These are phyloP conservation scores for Hypotaenidia philippensis DNA, from an alignment of 2,797 vertebrate genomes.

Conservation along the genomic window DNA sequence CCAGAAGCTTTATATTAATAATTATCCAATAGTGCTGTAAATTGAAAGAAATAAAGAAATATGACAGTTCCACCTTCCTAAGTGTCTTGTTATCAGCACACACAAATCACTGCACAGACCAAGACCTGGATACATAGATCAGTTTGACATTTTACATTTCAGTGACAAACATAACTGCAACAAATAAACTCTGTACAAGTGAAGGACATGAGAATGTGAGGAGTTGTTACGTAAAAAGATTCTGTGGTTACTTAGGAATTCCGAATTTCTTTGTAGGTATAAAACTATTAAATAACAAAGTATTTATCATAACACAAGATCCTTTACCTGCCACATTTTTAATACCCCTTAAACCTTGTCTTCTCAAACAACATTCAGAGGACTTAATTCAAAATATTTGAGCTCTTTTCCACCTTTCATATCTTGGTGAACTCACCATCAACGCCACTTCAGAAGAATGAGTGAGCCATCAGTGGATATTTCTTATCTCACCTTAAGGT, in stretches of 20 bases:
- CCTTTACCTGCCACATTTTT: background rate
- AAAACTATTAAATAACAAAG: background rate
- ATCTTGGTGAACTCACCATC: background rate
- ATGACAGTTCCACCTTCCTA: background rate
- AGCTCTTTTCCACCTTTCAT: background rate
- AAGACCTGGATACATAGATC: background rate
- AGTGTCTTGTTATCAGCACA: background rate
- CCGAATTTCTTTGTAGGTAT: background rate
- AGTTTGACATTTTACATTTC: background rate
- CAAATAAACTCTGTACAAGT: fast-evolving
- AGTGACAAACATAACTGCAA: background rate
- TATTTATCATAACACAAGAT: background rate
- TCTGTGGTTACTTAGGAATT: background rate
- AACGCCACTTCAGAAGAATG: background rate
- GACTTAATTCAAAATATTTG: background rate
- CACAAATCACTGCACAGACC: background rate
- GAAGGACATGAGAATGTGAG: background rate
- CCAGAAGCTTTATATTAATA: background rate
- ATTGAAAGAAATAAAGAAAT: background rate
- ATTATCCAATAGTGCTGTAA: background rate
- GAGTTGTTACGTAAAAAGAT: background rate
- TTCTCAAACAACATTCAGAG: background rate
- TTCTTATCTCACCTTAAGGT: background rate
- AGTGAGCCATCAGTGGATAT: background rate
- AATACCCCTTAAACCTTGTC: background rate